Conservation (phyloP, 2,113 vertebrate species). For the Galbula dea region DNA sequence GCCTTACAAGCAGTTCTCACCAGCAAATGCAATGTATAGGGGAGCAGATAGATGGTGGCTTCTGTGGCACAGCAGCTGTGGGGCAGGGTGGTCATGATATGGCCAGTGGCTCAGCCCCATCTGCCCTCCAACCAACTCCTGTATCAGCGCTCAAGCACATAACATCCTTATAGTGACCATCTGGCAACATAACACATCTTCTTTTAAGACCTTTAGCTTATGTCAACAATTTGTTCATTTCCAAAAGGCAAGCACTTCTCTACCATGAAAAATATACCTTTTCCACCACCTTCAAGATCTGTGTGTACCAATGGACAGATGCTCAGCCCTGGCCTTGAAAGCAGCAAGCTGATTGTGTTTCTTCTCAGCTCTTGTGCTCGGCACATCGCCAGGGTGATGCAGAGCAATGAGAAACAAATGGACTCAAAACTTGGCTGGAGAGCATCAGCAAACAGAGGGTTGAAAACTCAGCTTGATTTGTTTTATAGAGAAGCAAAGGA, state of each 20-base stretch:
- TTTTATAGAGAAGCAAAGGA: conserved; percentile 18
- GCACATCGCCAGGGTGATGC: background rate
- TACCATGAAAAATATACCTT: background rate
- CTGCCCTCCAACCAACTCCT: background rate
- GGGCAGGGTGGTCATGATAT: background rate
- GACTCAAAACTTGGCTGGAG: conserved; percentile 22
- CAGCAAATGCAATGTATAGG: background rate
- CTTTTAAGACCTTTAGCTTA: background rate
- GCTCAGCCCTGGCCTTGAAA: background rate
- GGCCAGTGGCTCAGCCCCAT: accelerated
- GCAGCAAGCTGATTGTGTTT: background rate
- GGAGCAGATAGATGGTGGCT: background rate
- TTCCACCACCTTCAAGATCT: background rate
- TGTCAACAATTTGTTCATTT: background rate
- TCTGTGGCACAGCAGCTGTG: accelerated
- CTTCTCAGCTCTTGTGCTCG: background rate
- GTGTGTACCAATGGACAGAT: background rate
- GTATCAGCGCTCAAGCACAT: background rate
- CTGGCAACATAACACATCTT: background rate
- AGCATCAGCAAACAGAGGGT: conserved; percentile 15
- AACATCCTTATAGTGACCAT: background rate
- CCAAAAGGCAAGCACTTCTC: background rate
- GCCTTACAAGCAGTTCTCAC: background rate
- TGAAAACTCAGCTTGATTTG: conserved; percentile 46
- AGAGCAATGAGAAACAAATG: conserved; percentile 44